Evolutionary conservation across 2,888 invertebrate genomes (phyloP).

Genomic region (Drosophila parthenogenetica): DNA sequence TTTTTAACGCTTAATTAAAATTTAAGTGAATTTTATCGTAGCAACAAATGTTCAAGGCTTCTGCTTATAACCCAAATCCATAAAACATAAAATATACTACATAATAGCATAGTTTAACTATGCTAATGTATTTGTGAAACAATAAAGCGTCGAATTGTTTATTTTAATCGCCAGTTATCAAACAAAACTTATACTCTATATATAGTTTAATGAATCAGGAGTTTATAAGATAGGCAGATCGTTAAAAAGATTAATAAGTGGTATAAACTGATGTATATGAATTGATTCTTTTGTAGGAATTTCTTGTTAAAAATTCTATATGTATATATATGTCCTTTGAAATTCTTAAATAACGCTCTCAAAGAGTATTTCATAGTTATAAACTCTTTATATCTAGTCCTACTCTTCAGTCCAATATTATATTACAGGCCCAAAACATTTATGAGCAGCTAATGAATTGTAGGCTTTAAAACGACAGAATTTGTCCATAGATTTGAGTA

Average conservation of each 20-base stretch:
- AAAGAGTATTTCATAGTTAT: too few relatives aligned
- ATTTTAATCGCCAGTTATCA: not conserved
- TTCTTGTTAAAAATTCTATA: too few relatives aligned
- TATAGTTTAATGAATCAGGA: not conserved
- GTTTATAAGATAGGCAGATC: not conserved
- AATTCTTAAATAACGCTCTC: too few relatives aligned
- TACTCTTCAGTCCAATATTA: not conserved
- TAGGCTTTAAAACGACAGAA: slow-evolving; percentile 17
- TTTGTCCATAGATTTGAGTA: not conserved
- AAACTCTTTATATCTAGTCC: not conserved
- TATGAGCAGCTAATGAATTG: slow-evolving; percentile 49
- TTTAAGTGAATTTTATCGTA: slow-evolving; percentile 49
- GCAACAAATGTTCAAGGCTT: slow-evolving; percentile 42
- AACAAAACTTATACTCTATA: not conserved
- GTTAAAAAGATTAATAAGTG: not conserved
- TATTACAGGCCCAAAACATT: slow-evolving; percentile 15
- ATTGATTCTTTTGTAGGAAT: too few relatives aligned
- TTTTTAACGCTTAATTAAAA: slow-evolving; percentile 67
- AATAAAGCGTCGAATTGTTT: not conserved
- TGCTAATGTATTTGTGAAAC: not conserved
- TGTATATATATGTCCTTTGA: too few relatives aligned
- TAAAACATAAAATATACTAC: not conserved
- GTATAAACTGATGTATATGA: too few relatives aligned
- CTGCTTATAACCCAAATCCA: not conserved
- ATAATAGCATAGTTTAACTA: not conserved